Evolutionary conservation across 2,113 vertebrate species (phyloP).

Genomic region (Crotalus viridis): DNA sequence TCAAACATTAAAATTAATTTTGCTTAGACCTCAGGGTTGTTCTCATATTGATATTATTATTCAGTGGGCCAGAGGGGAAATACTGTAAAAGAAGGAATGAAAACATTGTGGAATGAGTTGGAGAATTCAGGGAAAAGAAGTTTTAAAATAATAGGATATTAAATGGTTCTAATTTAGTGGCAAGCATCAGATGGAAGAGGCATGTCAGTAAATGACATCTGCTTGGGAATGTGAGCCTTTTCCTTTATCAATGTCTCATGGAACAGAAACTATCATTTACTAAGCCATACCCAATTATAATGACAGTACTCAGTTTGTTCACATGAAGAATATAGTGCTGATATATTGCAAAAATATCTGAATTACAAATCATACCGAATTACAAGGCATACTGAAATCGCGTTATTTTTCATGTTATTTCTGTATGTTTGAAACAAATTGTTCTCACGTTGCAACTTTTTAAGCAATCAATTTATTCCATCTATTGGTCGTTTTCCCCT

Average conservation of each 20-base stretch:
- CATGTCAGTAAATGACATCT: neutral
- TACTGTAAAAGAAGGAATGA: neutral
- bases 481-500: neutral
- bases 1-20: slow-evolving; percentile 19
- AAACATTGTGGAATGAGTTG: neutral
- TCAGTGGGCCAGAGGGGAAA: neutral
- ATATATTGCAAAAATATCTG: neutral
- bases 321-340: neutral
- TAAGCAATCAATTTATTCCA: neutral
- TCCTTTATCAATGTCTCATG: neutral
- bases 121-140: neutral
- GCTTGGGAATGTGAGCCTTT: neutral
- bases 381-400: neutral
- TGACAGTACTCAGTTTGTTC: neutral
- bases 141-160: neutral
- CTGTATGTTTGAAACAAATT: neutral
- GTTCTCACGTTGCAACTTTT: neutral
- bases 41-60: slow-evolving; percentile 10
- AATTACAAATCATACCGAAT: neutral
- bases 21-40: slow-evolving; percentile 8
- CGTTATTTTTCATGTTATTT: neutral
- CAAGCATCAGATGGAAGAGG: neutral
- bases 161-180: neutral
- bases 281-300: neutral
- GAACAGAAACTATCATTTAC: neutral